Conservation (phyloP, 2,113 vertebrate genomes). For the Leptobrachium ailaonicum region DNA sequence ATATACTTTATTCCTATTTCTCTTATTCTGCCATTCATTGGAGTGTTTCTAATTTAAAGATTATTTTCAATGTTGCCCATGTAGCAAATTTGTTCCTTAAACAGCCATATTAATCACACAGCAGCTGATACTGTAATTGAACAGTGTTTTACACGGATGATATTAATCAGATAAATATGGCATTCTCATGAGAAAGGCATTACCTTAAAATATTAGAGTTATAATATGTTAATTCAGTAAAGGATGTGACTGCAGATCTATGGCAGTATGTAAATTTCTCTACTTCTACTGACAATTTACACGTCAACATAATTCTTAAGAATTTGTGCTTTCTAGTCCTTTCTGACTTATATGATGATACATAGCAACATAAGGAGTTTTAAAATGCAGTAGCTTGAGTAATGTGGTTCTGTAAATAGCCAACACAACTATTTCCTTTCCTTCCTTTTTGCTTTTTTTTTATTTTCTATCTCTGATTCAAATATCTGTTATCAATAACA, state of each 20-base stretch:
- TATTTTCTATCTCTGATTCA: conserved; percentile 60
- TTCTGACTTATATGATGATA: conserved; percentile 80
- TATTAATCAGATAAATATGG: conserved; percentile 81
- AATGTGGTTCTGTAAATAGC: conserved; percentile 77
- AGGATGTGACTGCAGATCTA: conserved; percentile 69
- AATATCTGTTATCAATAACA: conserved; percentile 56
- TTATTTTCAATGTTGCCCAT: conserved; percentile 41
- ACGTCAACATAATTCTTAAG: conserved; percentile 76
- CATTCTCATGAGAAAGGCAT: conserved; percentile 76
- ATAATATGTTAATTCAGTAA: conserved; percentile 79
- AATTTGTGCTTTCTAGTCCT: conserved; percentile 73
- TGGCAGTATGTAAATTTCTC: conserved; percentile 75
- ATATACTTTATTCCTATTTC: conserved; percentile 23
- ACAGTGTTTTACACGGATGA: conserved; percentile 69
- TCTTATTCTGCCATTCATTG: conserved; percentile 26
- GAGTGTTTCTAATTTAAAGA: conserved; percentile 41
- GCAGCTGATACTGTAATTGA: conserved; percentile 73
- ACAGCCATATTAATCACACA: conserved; percentile 68
- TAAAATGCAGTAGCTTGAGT: conserved; percentile 79
- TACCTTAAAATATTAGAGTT: conserved; percentile 81
- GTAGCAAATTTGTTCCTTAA: conserved; percentile 35
- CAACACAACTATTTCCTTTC: conserved; percentile 56
- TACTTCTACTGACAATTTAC: conserved; percentile 76
- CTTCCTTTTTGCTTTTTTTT: conserved; percentile 14
- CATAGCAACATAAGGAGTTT: conserved; percentile 78